These are phyloP conservation scores for Zaprionus bogoriensis DNA, from an alignment of 2,888 invertebrate genomes.

Conservation along the genomic window DNA sequence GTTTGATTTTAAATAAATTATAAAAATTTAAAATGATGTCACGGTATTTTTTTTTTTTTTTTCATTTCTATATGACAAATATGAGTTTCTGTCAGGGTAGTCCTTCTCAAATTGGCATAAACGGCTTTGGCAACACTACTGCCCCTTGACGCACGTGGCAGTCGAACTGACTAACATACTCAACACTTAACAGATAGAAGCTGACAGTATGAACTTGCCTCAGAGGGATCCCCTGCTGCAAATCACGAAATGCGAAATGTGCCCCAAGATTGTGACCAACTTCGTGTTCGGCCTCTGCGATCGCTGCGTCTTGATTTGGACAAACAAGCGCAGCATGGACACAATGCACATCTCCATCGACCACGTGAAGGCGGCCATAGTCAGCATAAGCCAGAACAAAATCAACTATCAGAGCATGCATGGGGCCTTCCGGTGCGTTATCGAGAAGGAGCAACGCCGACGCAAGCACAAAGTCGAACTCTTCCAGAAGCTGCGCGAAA, in stretches of 20 bases:
- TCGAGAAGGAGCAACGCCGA: slow-evolving; percentile 8
- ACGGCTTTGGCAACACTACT: no score
- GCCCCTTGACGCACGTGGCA: no score
- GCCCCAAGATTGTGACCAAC: slow-evolving; percentile 29
- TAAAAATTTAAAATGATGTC: no score
- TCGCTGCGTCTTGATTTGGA: slow-evolving; percentile 46
- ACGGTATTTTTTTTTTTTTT: no score
- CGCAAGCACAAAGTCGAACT: slow-evolving; percentile 17
- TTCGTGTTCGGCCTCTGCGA: slow-evolving; percentile 39
- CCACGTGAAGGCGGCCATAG: slow-evolving; percentile 31
- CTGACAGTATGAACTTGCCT: slow-evolving; percentile 24
- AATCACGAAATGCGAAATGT: slow-evolving; percentile 47
- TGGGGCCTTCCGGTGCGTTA: slow-evolving; percentile 20
- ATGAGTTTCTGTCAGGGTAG: no score
- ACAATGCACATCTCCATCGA: slow-evolving; percentile 16
- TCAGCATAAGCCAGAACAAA: slow-evolving; percentile 7
- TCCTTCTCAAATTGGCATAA: no score
- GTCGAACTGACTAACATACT: not conserved
- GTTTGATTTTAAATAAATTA: no score
- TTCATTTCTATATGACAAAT: no score
- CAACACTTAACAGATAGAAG: not conserved
- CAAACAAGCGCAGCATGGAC: not conserved
- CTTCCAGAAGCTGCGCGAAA: slow-evolving; percentile 37
- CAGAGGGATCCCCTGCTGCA: slow-evolving; percentile 20
- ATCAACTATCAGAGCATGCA: slow-evolving; percentile 11